Evolutionary conservation across 2,797 vertebrate genomes (phyloP).

Genomic region (Typhlichthys subterraneus): DNA sequence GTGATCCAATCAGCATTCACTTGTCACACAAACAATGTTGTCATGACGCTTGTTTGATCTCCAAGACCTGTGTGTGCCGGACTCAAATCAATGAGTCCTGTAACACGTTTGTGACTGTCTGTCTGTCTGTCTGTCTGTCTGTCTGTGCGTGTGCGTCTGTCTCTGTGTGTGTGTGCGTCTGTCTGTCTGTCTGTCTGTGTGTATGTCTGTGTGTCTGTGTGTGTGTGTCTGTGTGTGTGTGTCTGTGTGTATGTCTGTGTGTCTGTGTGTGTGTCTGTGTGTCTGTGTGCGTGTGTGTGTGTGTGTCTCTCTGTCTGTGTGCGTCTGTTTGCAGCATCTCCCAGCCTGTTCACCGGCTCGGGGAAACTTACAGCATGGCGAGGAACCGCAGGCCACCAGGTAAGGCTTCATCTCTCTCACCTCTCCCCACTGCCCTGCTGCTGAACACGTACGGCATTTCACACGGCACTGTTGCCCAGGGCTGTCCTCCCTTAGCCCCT

Average conservation of each 20-base stretch:
- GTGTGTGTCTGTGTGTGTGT: slow-evolving; percentile 31
- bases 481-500: no score
- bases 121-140: no score
- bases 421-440: background rate
- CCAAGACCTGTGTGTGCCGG: no score
- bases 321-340: slow-evolving; percentile 32
- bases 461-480: no score
- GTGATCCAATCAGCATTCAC: no score
- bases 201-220: no score
- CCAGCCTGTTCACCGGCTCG: slow-evolving; percentile 59
- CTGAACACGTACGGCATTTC: background rate
- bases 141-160: slow-evolving; percentile 19
- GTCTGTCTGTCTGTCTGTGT: slow-evolving; percentile 6
- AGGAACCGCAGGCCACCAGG: slow-evolving; percentile 49
- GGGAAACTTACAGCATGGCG: slow-evolving; percentile 65
- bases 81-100: no score
- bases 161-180: slow-evolving; percentile 45
- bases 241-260: slow-evolving; percentile 28
- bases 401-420: slow-evolving; percentile 2
- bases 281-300: no score
- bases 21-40: no score
- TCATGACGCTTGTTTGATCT: no score
- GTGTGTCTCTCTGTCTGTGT: background rate
- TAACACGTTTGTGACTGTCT: background rate
- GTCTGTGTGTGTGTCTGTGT: slow-evolving; percentile 40